Conservation (phyloP, 2,888 invertebrate genomes). For the Lasioglossum pauxillum region DNA sequence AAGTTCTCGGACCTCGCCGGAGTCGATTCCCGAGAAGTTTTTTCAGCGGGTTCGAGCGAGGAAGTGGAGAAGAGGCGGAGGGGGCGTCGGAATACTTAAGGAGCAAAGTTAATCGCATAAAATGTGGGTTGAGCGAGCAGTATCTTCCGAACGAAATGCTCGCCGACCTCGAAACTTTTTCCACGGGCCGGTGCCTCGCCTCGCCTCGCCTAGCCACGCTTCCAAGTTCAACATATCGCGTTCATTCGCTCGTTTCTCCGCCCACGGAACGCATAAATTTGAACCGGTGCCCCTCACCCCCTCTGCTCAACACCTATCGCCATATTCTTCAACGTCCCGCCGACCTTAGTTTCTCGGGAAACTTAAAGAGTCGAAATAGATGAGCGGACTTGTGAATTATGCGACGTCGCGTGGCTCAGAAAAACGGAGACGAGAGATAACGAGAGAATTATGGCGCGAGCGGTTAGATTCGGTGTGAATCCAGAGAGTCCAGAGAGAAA, state of each 20-base stretch:
- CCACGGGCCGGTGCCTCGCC: slow-evolving; percentile 46
- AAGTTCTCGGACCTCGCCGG: slow-evolving; percentile 9
- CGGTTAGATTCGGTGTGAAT: neutral
- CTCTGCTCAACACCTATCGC: neutral
- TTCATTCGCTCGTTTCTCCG: slow-evolving; percentile 29
- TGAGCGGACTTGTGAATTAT: neutral
- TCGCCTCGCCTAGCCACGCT: slow-evolving; percentile 11
- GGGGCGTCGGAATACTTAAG: slow-evolving; percentile 18
- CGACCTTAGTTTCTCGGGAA: neutral
- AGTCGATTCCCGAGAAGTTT: slow-evolving; percentile 9
- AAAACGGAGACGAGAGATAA: neutral
- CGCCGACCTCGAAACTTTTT: slow-evolving; percentile 60
- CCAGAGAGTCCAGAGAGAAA: neutral
- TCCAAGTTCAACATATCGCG: slow-evolving; percentile 42
- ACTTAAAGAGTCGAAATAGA: neutral
- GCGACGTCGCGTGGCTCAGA: neutral
- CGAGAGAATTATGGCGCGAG: neutral
- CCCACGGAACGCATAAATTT: slow-evolving; percentile 9
- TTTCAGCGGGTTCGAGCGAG: neutral
- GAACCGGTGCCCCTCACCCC: neutral
- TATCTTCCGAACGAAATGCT: slow-evolving; percentile 57
- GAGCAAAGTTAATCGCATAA: slow-evolving; percentile 57
- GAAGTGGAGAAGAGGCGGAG: neutral
- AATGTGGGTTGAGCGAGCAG: slow-evolving; percentile 53
- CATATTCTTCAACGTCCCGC: neutral